A percentile compares a stretch with the other conserved stretches of the same genome.
phyloP scores from a whole-genome alignment of 2,888 invertebrate species.

The Caenorhabditis sulstoni region DNA sequence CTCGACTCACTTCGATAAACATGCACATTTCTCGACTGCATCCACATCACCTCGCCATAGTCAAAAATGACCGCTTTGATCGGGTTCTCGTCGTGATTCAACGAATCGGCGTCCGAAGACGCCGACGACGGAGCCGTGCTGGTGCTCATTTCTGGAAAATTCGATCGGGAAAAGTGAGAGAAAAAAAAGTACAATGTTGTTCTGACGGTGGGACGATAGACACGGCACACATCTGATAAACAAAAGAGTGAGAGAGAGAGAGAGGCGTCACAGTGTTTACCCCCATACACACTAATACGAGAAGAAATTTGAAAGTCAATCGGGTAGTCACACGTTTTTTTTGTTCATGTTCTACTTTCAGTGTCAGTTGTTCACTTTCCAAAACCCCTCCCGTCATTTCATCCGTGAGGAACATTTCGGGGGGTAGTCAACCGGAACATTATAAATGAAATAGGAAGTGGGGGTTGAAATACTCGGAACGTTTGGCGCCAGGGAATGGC shows the following conservation, averaged over 20 bases:
- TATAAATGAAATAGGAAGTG: too few species aligned
- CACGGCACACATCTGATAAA: constrained; percentile 39
- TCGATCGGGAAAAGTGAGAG: too few species aligned
- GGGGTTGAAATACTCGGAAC: too few species aligned
- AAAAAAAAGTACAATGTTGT: neutral
- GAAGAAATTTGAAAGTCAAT: constrained; percentile 59
- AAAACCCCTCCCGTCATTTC: too few species aligned
- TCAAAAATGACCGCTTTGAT: constrained; percentile 62
- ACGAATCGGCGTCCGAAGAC: constrained; percentile 57
- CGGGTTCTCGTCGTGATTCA: constrained; percentile 53
- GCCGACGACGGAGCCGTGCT: constrained; percentile 56
- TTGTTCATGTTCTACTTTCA: neutral
- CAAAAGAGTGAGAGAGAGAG: constrained; percentile 22
- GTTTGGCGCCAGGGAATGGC: too few species aligned
- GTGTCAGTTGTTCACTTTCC: neutral
- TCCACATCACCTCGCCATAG: constrained; percentile 62
- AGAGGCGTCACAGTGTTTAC: constrained; percentile 29
- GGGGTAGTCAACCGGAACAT: too few species aligned
- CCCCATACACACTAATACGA: constrained; percentile 41
- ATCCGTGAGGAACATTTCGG: too few species aligned
- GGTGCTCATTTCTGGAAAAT: constrained; percentile 38
- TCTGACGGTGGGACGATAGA: constrained; percentile 2
- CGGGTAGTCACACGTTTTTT: constrained; percentile 51
- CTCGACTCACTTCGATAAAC: constrained; percentile 51
- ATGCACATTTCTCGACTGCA: constrained; percentile 63